These are phyloP conservation scores for Xestia c-nigrum DNA, from an alignment of 2,888 invertebrate species.

Conservation along the genomic window DNA sequence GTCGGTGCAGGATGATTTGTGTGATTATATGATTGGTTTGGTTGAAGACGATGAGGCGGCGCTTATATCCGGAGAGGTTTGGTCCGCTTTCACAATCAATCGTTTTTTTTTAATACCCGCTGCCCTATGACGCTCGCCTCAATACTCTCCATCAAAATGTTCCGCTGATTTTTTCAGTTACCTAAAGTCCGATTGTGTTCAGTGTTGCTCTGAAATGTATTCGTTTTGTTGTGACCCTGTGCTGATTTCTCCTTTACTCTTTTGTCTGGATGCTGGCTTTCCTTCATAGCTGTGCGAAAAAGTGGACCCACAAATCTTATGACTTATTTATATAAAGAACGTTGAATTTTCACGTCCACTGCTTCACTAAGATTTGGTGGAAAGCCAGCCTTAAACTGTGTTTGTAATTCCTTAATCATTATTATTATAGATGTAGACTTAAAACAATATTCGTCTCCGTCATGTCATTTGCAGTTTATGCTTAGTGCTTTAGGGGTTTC, in stretches of 20 bases:
- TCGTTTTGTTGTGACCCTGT: conserved; percentile 54
- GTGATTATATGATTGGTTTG: conserved; percentile 91
- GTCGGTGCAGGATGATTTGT: conserved; percentile 90
- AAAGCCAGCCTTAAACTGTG: neutral
- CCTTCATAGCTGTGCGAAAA: neutral
- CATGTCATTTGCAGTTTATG: conserved; percentile 38
- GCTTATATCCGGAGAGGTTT: conserved; percentile 89
- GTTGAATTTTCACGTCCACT: neutral
- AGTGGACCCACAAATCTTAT: neutral
- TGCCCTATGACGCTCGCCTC: conserved; percentile 71
- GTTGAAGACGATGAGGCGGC: conserved; percentile 90
- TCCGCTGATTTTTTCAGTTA: conserved; percentile 38
- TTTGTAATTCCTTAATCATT: neutral
- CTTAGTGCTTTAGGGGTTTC: conserved; percentile 65
- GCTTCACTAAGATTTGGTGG: neutral
- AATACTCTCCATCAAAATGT: conserved; percentile 66
- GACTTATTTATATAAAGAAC: neutral
- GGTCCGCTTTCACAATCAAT: conserved; percentile 72
- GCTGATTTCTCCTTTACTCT: conserved; percentile 40
- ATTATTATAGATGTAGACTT: conserved; percentile 41
- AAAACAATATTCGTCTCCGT: conserved; percentile 29
- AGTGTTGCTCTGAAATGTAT: conserved; percentile 56
- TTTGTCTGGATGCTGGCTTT: neutral
- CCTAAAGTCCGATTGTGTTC: conserved; percentile 34
- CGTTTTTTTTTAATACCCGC: conserved; percentile 72